Conservation (phyloP, 2,888 invertebrate genomes). For the Penaeus monodon region DNA sequence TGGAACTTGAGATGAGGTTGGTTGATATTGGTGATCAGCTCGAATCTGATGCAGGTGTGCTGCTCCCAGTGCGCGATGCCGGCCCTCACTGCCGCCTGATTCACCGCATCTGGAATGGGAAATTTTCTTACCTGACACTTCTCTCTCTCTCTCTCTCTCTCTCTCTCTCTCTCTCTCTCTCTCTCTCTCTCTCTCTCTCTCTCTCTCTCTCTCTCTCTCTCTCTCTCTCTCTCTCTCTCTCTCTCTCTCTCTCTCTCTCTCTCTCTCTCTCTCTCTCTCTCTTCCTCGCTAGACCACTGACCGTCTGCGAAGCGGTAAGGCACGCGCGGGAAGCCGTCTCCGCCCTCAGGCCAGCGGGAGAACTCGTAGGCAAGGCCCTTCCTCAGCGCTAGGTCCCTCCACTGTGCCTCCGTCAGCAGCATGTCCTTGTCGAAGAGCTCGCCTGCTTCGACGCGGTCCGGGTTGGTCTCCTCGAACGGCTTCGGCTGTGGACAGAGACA, state of each 20-base stretch:
- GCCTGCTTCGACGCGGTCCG: not conserved
- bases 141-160: too few relatives aligned
- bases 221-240: slow-evolving; percentile 29
- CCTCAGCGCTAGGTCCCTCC: not conserved
- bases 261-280: slow-evolving; percentile 17
- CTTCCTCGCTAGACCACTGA: not conserved
- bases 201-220: slow-evolving; percentile 29
- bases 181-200: slow-evolving; percentile 32
- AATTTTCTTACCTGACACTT: not conserved
- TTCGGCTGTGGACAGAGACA: not conserved
- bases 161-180: slow-evolving; percentile 20
- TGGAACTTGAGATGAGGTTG: slow-evolving; percentile 8
- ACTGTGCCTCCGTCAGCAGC: slow-evolving; percentile 26
- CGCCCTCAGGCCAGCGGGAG: slow-evolving; percentile 13
- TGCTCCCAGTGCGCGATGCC: slow-evolving; percentile 26
- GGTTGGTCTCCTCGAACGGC: slow-evolving; percentile 23
- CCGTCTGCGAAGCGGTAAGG: not conserved
- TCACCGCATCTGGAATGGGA: not conserved
- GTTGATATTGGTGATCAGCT: slow-evolving; percentile 7
- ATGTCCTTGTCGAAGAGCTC: slow-evolving; percentile 33
- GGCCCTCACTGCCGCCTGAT: not conserved
- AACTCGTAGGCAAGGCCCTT: slow-evolving; percentile 56
- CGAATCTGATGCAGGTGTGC: slow-evolving; percentile 37
- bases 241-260: slow-evolving; percentile 36
- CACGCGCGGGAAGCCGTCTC: not conserved